A percentile compares a stretch with the other conserved stretches of the same genome.
Conservation (phyloP, 2,113 vertebrate genomes). For the Muntiacus reevesi region DNA sequence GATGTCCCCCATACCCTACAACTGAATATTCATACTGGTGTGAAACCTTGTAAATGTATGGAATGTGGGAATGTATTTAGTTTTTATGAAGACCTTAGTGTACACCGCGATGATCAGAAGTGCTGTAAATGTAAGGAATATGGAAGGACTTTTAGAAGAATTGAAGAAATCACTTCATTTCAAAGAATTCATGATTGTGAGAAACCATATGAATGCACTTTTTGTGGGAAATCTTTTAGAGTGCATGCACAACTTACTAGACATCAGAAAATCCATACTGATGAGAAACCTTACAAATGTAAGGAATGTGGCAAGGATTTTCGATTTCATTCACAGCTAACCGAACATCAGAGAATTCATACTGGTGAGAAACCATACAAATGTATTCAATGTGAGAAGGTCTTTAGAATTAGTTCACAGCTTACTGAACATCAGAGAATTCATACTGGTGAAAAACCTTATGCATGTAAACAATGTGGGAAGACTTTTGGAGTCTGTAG, state of each 20-base stretch:
- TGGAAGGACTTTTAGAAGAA: neutral
- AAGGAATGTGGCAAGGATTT: slow-evolving; percentile 40
- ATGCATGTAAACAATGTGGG: slow-evolving; percentile 41
- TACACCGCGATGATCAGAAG: neutral
- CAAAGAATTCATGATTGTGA: neutral
- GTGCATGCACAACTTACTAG: neutral
- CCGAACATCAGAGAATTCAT: slow-evolving; percentile 51
- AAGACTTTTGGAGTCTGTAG: slow-evolving; percentile 51
- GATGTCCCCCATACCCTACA: neutral
- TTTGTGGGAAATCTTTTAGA: slow-evolving; percentile 43
- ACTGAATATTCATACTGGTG: neutral
- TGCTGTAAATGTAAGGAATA: slow-evolving; percentile 24
- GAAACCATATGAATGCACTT: neutral
- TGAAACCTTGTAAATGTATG: neutral
- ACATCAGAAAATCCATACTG: slow-evolving; percentile 46
- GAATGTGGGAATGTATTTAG: neutral
- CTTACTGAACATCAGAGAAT: slow-evolving; percentile 45
- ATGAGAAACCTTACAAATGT: slow-evolving; percentile 44
- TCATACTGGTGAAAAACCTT: slow-evolving; percentile 52
- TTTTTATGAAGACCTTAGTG: slow-evolving; percentile 18
- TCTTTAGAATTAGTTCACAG: slow-evolving; percentile 52
- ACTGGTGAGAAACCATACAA: slow-evolving; percentile 54
- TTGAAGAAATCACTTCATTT: neutral
- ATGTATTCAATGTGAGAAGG: slow-evolving; percentile 47
- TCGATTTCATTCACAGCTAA: slow-evolving; percentile 43